Conservation (phyloP, 92 coral and sea anemone genomes). For the Epizoanthus stellaris region DNA sequence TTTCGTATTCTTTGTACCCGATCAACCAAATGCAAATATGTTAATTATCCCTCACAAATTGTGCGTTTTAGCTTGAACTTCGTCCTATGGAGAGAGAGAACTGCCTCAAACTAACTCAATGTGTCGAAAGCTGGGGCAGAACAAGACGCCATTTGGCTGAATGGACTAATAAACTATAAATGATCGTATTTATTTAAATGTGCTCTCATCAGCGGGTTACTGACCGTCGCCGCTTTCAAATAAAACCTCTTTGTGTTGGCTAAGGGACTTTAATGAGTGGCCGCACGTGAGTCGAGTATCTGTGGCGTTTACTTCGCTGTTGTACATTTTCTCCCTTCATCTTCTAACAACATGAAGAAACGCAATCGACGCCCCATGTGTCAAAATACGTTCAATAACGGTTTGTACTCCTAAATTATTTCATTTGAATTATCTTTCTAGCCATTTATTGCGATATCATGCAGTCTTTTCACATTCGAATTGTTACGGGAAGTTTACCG, state of each 20-base stretch:
- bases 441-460: neutral
- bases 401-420: conserved; percentile 11
- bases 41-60: conserved; percentile 2
- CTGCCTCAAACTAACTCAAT: neutral
- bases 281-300: neutral
- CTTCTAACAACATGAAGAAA: conserved; percentile 34
- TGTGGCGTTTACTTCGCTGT: neutral
- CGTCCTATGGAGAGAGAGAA: neutral
- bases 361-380: conserved; percentile 1
- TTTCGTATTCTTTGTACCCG: neutral
- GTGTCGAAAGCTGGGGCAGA: neutral
- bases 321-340: neutral
- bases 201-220: conserved; percentile 39
- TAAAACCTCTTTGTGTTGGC: conserved; percentile 38
- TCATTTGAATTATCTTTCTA: neutral
- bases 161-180: conserved; percentile 30
- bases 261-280: neutral
- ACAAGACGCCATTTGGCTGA: conserved; percentile 18
- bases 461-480: neutral
- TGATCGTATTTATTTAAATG: conserved; percentile 43
- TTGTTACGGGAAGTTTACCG: neutral
- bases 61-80: neutral
- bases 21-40: neutral
- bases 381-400: conserved; percentile 25
- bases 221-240: conserved; percentile 31